A percentile compares a stretch with the other conserved stretches of the same genome.
Evolutionary conservation across 2,888 invertebrate species (phyloP).

Genomic region (Acrobasis suavella): DNA sequence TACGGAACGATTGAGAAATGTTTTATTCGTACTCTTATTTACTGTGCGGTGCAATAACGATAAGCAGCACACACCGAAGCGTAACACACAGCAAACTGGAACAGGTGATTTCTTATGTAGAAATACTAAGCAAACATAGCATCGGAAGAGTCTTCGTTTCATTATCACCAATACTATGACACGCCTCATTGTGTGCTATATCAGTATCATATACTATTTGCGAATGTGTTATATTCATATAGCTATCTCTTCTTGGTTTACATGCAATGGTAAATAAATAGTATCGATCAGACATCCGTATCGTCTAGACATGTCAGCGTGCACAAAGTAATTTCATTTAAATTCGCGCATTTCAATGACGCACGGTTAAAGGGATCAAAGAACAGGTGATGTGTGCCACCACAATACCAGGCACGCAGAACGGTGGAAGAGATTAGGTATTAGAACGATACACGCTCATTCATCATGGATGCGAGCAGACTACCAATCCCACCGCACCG

Average conservation of each 20-base stretch:
- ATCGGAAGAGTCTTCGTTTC: conserved; percentile 30
- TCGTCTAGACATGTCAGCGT: not conserved
- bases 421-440: conserved; percentile 40
- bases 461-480: conserved; percentile 35
- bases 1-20: not conserved
- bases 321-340: not conserved
- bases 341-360: conserved; percentile 7
- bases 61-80: conserved; percentile 3
- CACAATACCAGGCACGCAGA: conserved; percentile 52
- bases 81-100: conserved; percentile 29
- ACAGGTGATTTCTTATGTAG: conserved; percentile 50
- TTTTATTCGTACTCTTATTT: not conserved
- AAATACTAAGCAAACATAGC: conserved; percentile 47
- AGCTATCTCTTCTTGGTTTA: not conserved
- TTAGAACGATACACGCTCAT: conserved; percentile 36
- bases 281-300: not conserved
- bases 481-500: conserved; percentile 28
- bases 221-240: not conserved
- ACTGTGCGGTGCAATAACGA: conserved; percentile 6
- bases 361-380: conserved; percentile 40
- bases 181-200: conserved; percentile 12
- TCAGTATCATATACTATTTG: not conserved
- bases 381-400: conserved; percentile 59
- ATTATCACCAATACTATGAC: conserved; percentile 3
- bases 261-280: conserved; percentile 1